Evolutionary conservation across 2,888 invertebrate genomes (phyloP).

Genomic region (Ochropacha duplaris): DNA sequence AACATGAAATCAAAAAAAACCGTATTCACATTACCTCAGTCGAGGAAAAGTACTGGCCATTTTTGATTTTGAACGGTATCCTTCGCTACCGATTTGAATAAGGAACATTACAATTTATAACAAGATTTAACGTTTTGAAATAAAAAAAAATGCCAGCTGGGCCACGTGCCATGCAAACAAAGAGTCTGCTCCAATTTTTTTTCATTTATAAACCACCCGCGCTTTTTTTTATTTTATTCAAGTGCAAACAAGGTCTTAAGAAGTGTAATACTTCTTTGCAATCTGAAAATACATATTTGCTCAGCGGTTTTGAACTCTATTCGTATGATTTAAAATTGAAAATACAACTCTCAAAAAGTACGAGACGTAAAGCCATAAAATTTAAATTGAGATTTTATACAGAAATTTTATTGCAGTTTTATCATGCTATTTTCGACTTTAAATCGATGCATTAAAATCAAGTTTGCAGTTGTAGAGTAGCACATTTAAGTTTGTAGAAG

Average conservation of each 20-base stretch:
- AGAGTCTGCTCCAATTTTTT: constrained; percentile 50
- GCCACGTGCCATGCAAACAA: constrained; percentile 42
- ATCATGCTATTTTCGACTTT: not conserved
- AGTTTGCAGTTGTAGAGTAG: not conserved
- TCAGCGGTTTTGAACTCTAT: not conserved
- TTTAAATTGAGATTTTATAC: constrained; percentile 1
- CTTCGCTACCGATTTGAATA: not conserved
- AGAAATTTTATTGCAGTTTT: not conserved
- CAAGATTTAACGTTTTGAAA: not conserved
- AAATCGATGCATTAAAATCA: not conserved
- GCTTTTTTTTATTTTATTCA: constrained; percentile 9
- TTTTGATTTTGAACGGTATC: not conserved
- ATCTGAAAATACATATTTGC: constrained; percentile 13
- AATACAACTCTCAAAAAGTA: not conserved
- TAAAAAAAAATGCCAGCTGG: constrained; percentile 45
- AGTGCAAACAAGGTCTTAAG: constrained; percentile 20
- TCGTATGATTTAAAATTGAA: not conserved
- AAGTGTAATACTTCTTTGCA: constrained; percentile 14
- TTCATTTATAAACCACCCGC: constrained; percentile 32
- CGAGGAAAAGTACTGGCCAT: not conserved
- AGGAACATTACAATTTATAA: not conserved
- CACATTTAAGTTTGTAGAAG: not conserved
- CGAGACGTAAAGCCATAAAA: not conserved
- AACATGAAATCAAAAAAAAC: not conserved
- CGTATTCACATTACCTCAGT: not conserved